Evolutionary conservation across 2,888 invertebrate species (phyloP), one percentile per base, ranked within the genome.

Genomic region (Tetheella fluctuosa): DNA sequence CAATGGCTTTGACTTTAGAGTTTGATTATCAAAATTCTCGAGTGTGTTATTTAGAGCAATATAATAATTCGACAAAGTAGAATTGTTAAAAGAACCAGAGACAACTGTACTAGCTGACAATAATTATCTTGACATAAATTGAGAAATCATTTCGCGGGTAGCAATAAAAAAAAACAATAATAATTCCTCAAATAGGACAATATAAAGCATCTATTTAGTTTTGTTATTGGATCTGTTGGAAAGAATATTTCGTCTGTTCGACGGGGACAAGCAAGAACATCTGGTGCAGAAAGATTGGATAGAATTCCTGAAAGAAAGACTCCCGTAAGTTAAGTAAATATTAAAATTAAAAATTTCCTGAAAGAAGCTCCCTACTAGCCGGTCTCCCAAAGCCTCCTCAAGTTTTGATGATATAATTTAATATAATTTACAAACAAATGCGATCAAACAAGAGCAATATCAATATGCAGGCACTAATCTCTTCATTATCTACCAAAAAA

Each of bases 241-340:
- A 77, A 95, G 96, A 78, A 93, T 97, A 60, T 98, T 97, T 83
- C 94, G 95, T 59, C 91, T 97, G 52, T 98, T 97, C 89, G 97
- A 97, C 88, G 95, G 95, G 74, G 96, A 97, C 70, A 91, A 94
- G 28, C 94, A 95, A 73, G 95, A 95, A 48, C 92, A 94, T 69
- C 90, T 98, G 62, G 94, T 94, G 60, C 97, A 97, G 84, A 96
- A 97, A 69, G 95, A 96, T 79, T 98, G 97, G 97, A 96, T 97
- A 61, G 97, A 97, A 89, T 97, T 96, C 81, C 89, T 98, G 57
- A 97, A 97, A 84, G 96, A 96, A 68, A 94, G 97, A 70, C 92
- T 97, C 57, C 95, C 95, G 97, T 97, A 91, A 96, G 96, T 81
- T 20, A n/a, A n/a, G 23, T 42, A 59, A 56, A n/a, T n/a, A 39